These are phyloP conservation scores for Sylvietta virens DNA, from an alignment of 2,113 vertebrate genomes.

Conservation along the genomic window DNA sequence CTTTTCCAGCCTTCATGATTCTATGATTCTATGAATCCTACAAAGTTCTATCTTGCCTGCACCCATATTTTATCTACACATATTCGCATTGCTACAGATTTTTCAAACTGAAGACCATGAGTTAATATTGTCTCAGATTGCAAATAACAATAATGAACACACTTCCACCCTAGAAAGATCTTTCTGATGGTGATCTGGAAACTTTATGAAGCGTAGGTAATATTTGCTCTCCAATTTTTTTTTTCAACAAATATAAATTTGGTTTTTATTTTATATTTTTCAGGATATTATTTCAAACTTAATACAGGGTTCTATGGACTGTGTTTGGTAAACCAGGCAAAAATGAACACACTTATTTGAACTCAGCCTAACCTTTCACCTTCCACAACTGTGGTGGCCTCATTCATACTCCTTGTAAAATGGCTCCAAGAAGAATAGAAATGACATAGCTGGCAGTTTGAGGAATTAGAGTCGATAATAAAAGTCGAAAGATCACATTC, in stretches of 20 bases:
- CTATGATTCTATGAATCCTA: not conserved
- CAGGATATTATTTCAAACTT: not conserved
- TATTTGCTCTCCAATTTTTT: not conserved
- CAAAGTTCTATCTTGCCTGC: not conserved
- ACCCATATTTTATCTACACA: not conserved
- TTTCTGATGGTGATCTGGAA: not conserved
- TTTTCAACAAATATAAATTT: fast-evolving
- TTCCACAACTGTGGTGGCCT: not conserved
- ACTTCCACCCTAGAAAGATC: not conserved
- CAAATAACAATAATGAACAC: not conserved
- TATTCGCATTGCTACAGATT: not conserved
- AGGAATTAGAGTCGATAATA: not conserved
- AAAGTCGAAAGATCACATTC: not conserved
- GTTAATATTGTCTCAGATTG: not conserved
- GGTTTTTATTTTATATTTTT: not conserved
- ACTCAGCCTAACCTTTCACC: not conserved
- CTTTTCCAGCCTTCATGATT: not conserved
- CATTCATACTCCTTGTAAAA: not conserved
- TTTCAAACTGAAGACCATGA: not conserved
- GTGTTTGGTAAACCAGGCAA: not conserved
- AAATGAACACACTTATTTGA: not conserved
- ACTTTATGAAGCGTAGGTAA: not conserved
- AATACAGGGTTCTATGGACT: not conserved
- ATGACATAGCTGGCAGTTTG: not conserved
- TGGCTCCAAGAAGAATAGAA: not conserved